Conservation (phyloP, 1,140 invertebrate genomes). For the Drosophila punjabiensis region DNA sequence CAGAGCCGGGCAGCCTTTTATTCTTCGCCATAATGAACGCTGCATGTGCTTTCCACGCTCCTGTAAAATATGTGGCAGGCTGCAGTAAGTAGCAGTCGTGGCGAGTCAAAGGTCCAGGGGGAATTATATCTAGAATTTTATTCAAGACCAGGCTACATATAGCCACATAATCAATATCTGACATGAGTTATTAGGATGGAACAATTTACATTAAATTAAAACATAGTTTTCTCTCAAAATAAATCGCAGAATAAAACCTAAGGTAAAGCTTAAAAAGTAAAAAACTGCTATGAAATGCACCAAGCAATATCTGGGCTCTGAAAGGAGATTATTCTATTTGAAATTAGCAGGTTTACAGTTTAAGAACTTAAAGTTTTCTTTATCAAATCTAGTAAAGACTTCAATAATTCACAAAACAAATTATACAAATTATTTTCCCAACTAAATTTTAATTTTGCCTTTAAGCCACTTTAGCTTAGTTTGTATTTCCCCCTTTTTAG, state of each 20-base stretch:
- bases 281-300: no score
- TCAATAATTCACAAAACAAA: background rate
- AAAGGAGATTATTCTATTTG: background rate
- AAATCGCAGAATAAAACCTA: background rate
- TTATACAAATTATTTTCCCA: background rate
- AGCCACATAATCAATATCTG: constrained; percentile 8
- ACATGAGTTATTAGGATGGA: background rate
- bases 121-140: constrained; percentile 14
- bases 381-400: background rate
- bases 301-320: background rate
- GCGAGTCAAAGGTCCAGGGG: constrained; percentile 15
- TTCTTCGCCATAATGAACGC: constrained; percentile 46
- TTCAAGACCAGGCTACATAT: background rate
- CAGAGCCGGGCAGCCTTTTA: constrained; percentile 30
- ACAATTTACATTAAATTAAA: background rate
- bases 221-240: background rate
- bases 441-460: background rate
- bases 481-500: constrained; percentile 16
- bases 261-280: no score
- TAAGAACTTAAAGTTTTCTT: background rate
- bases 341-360: background rate
- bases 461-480: constrained; percentile 6
- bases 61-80: constrained; percentile 34
- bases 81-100: constrained; percentile 23
- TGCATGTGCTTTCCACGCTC: constrained; percentile 45